Evolutionary conservation across 2,797 vertebrate species (phyloP), one percentile per base, ranked within the genome.

Genomic region (Xenops minutus): DNA sequence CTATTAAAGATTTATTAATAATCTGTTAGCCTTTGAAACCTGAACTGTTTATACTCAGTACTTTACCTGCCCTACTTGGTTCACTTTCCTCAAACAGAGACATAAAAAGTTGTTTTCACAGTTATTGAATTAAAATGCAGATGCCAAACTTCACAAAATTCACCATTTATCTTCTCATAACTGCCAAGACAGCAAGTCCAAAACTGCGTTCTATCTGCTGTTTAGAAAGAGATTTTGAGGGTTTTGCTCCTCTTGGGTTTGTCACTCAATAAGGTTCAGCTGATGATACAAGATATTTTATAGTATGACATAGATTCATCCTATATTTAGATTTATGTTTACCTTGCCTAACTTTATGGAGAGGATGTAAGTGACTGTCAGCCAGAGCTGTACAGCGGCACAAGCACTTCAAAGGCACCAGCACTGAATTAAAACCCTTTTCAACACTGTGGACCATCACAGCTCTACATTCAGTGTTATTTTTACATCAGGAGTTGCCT

Each of bases 41-140:
- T n/a, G 23, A 27, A 23, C 9, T 44, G 22, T 37, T 29, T 4
- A 27, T 32, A 44, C 17, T 44, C 15, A 56, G 14, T 41, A 64
- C 7, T 73, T 84, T n/a, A 52, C 7, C 23, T 62, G 6, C 6
- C 12, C 23, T n/a, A 5, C 0, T 0, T 41, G 6, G 2, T n/a
- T 89, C 5, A 7, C n/a, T 55, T 20, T 81, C 20, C 17, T 64
- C 18, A 36, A 10, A 26, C 34, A 59, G 21, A 64, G 11, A 39
- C 36, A 56, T 6, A 39, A 83, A 24, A 8, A 20, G 10, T 21
- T n/a, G 3, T 49, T 85, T 46, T 74, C 32, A 49, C 17, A 32
- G 4, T 10, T 44, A 8, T 3, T 8, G 9, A 78, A 64, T 52
- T 62, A 44, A 52, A 86, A 63, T 4, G 5, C n/a, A 66, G 32